phyloP scores from a whole-genome alignment of 1,140 invertebrate species.

The Dendrolimus punctatus region DNA sequence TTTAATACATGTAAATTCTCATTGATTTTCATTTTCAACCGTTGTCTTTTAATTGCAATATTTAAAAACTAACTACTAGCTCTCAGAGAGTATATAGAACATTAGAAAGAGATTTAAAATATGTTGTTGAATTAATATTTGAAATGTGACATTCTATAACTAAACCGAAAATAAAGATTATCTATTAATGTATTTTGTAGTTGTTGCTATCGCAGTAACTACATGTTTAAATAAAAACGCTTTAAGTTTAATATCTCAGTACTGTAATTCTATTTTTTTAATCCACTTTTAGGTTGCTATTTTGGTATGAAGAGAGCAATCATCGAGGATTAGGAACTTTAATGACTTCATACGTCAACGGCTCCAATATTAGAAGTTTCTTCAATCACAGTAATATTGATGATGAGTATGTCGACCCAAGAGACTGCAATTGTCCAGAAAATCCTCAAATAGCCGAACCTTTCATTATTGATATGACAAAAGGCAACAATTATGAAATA shows the following conservation, averaged over 20 bases:
- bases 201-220: too few relatives aligned
- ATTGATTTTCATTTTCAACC: too few relatives aligned
- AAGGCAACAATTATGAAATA: constrained; percentile 70
- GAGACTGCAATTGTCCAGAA: constrained; percentile 74
- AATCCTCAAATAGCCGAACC: constrained; percentile 73
- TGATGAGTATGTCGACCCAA: constrained; percentile 5
- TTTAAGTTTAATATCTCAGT: too few relatives aligned
- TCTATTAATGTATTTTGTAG: too few relatives aligned
- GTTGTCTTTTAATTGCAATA: neutral
- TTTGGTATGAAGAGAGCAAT: constrained; percentile 79
- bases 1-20: too few relatives aligned
- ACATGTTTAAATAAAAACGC: too few relatives aligned
- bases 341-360: constrained; percentile 76
- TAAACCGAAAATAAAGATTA: too few relatives aligned
- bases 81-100: neutral
- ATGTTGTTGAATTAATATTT: too few relatives aligned
- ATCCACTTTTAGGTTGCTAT: constrained; percentile 74
- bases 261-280: too few relatives aligned
- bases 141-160: too few relatives aligned
- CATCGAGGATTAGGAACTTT: constrained; percentile 72
- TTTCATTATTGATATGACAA: constrained; percentile 78
- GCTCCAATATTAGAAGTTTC: constrained; percentile 73
- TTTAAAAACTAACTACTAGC: neutral
- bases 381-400: constrained; percentile 68
- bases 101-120: neutral